Evolutionary conservation across 92 coral and sea anemone genomes (phyloP), one percentile per base, ranked within the genome.

Genomic region (Metridium senile): DNA sequence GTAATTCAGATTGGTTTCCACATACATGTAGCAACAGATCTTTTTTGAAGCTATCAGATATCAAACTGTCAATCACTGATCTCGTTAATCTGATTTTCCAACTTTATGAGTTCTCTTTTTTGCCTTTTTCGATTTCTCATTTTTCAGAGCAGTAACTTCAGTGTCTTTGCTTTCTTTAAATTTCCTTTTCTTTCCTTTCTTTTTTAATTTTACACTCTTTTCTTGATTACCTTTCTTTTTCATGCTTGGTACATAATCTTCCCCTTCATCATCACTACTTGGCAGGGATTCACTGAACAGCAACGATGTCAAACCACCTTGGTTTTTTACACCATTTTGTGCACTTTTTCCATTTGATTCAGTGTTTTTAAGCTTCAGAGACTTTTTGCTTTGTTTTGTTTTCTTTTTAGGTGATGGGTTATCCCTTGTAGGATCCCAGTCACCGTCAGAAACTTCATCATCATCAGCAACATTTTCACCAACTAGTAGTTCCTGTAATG

Each of bases 371-470:
- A 53, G 66, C 26, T 79, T 80, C 33, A 68, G 74, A 75, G 74
- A 71, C 69, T 76, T 79, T 66, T 78, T 80, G 11, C 58, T 64
- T 19, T 66, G 76, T 29, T 80, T 74, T 1, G 67, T 26, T 85
- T 89, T 86, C 69, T 69, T 78, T 54, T 86, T 84, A 47, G 80
- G 80, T 35, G 84, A 72, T 11, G 92, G 93, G 64, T 95, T 95
- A n/a, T 85, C 92, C 64, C 75, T 85, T 11, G 89, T 66, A 2
- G 99, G 99, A 56, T 89, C 90, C 99, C 99, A 95, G 26, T 93
- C 98, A 72, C 83, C 87, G 46, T 93, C 97, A 9, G 88, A 90
- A 11, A 70, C 86, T 19, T 74, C 81, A 28, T 94, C 89, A 47
- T 72, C 91, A 26, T 87, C 90, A 35, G 88, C 88, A 22, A 80